Evolutionary conservation across 2,888 invertebrate genomes (phyloP), one percentile per base, ranked within the genome.

Genomic region (Plebejus melissa): DNA sequence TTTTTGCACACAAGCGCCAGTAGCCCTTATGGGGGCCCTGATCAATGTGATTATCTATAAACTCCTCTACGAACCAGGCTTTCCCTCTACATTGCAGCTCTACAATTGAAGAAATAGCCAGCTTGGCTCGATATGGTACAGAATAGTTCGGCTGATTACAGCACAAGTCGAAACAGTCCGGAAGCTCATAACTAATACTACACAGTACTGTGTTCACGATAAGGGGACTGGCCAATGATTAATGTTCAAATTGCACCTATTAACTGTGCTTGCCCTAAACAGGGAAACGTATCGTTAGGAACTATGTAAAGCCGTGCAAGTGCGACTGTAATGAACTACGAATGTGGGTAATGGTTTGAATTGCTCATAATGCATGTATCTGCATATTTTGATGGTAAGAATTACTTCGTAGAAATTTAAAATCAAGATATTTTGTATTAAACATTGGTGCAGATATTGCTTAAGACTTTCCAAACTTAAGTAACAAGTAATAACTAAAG

Each of bases 181-280:
- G 78, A 90, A 89, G 89, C 87, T 86, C 88, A 90, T 89, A 86
- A 81, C 83, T 88, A 89, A 90, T 86, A 54, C 86, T 87, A 81
- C 79, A 82, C 78, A 81, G 84, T 84, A 86, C 79, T 84, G 81
- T 80, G 80, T 79, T 16, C 76, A 77, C 84, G 83, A 85, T 86
- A 86, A 86, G 83, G 83, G 81, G 83, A 87, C 86, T 86, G 85
- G 85, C 83, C 82, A 83, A 83, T 89, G 86, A 90, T 88, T 88
- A 88, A 88, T 84, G 69, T 46, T 69, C 38, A 84, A 81, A 81
- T 81, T 80, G 77, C 79, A 76, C 78, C 80, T 83, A 82, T 82
- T 82, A 84, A 82, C 82, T 85, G 83, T 83, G 87, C 85, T 84
- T 86, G 80, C 82, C 80, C 80, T 81, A 83, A 85, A 85, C 83